A percentile compares a stretch with the other conserved stretches of the same genome.
Conservation (phyloP, 2,888 invertebrate genomes). For the Crematogaster levior region DNA sequence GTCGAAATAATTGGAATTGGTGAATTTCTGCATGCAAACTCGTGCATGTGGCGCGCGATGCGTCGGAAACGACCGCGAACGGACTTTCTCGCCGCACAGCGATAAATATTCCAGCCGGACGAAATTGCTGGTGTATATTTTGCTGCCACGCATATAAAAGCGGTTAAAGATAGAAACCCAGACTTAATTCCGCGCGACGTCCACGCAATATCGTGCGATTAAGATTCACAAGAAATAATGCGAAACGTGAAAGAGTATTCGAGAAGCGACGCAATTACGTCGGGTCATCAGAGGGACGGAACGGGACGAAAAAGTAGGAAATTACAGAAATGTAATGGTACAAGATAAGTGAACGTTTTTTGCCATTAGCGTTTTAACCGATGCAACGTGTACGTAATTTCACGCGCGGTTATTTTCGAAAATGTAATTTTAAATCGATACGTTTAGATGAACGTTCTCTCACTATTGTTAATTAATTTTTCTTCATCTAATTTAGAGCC, state of each 20-base stretch:
- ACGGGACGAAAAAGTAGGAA: neutral
- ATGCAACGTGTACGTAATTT: neutral
- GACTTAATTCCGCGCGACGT: constrained; percentile 28
- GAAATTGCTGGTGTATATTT: constrained; percentile 36
- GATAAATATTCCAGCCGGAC: constrained; percentile 60
- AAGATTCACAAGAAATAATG: constrained; percentile 39
- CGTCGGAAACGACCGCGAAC: constrained; percentile 15
- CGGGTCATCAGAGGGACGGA: neutral
- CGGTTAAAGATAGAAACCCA: constrained; percentile 55
- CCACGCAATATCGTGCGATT: constrained; percentile 39
- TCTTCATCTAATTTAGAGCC: no score
- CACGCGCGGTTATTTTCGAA: neutral
- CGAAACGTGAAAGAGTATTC: constrained; percentile 12
- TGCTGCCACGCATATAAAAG: constrained; percentile 39
- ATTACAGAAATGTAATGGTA: neutral
- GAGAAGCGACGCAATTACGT: constrained; percentile 6
- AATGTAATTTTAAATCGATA: neutral
- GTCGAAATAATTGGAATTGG: neutral
- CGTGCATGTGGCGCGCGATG: neutral
- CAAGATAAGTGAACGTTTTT: neutral
- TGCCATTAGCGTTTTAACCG: neutral
- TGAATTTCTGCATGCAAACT: neutral
- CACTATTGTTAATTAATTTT: no score
- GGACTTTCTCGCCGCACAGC: constrained; percentile 46
- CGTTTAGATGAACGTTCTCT: no score